Conservation (phyloP, 1,140 invertebrate species). For the Zaprionus vittiger region DNA sequence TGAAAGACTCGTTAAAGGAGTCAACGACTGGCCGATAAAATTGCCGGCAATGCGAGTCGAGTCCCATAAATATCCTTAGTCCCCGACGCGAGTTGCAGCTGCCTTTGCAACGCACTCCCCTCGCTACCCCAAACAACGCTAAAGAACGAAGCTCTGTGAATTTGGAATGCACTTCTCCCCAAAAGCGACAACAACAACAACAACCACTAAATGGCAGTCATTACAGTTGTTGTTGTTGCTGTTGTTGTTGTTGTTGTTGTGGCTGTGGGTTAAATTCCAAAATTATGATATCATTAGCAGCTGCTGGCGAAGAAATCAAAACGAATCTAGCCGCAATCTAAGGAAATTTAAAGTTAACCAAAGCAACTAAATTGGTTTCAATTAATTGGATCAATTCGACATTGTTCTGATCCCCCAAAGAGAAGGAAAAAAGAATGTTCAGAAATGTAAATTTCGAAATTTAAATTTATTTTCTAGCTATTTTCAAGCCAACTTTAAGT, state of each 20-base stretch:
- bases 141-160: background rate
- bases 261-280: constrained; percentile 12
- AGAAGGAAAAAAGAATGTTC: no score
- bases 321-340: background rate
- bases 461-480: constrained; percentile 1
- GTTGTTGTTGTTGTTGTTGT: constrained; percentile 3
- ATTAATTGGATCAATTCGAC: constrained; percentile 22
- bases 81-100: constrained; percentile 1
- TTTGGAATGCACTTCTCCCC: constrained; percentile 24
- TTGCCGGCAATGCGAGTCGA: constrained; percentile 32
- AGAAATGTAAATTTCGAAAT: background rate
- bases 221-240: constrained; percentile 19
- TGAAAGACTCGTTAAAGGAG: constrained; percentile 47
- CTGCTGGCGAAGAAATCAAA: background rate
- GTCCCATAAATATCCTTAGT: constrained; percentile 41
- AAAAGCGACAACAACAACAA: background rate
- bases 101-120: background rate
- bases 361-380: background rate
- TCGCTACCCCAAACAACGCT: background rate
- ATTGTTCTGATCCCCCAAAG: background rate
- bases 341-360: background rate
- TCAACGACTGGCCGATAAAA: constrained; percentile 46
- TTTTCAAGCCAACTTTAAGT: constrained; percentile 29
- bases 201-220: constrained; percentile 14
- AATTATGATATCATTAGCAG: constrained; percentile 32